phyloP scores from a whole-genome alignment of 2,797 vertebrate species.

The Halcyon badia region DNA sequence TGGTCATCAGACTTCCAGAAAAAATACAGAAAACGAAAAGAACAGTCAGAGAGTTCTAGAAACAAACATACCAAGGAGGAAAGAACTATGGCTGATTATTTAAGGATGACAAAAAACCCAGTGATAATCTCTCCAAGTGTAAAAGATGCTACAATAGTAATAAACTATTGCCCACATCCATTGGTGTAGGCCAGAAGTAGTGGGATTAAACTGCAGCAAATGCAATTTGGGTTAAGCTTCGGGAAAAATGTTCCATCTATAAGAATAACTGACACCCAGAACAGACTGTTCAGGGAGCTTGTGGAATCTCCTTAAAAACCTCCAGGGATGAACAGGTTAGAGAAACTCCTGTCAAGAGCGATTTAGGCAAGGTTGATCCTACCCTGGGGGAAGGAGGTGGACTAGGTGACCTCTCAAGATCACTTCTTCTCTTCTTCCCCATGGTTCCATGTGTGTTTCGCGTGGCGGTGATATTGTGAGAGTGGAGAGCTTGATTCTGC shows the following conservation, averaged over 20 bases:
- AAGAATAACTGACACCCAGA: background rate
- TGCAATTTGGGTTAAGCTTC: background rate
- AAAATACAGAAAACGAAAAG: background rate
- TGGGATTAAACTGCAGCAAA: background rate
- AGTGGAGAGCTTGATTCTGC: background rate
- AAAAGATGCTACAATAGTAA: background rate
- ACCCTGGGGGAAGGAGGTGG: constrained; percentile 38
- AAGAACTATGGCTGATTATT: background rate
- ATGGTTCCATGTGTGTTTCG: background rate
- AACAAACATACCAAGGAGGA: background rate
- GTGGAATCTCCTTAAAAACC: constrained; percentile 49
- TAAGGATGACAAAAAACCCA: background rate
- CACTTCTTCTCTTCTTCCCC: background rate
- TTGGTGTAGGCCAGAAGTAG: background rate
- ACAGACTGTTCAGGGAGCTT: background rate
- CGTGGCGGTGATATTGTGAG: accelerated
- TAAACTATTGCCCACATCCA: background rate
- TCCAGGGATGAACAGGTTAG: constrained; percentile 27
- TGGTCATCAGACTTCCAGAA: background rate
- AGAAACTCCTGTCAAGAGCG: constrained; percentile 9
- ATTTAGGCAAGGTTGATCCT: constrained; percentile 45
- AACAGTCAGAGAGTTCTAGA: background rate
- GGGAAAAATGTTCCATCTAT: background rate
- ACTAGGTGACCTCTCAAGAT: constrained; percentile 37
- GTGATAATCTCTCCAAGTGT: background rate